These are phyloP conservation scores for Sesamia nonagrioides DNA, from an alignment of 1,140 invertebrate genomes.

Conservation along the genomic window DNA sequence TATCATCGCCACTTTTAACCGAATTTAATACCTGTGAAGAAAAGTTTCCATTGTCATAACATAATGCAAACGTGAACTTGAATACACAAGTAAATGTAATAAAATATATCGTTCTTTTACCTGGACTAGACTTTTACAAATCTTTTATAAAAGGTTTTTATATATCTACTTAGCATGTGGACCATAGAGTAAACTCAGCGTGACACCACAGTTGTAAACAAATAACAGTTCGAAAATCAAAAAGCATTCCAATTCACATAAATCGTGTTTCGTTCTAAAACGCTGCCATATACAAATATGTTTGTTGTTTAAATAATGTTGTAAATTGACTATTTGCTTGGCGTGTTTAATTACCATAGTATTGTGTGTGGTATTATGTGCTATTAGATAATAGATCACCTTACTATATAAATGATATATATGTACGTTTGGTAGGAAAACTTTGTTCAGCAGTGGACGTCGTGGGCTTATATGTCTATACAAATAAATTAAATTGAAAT, in stretches of 20 bases:
- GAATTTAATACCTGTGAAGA: background rate
- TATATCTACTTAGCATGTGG: no score
- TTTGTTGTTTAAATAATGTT: constrained; percentile 15
- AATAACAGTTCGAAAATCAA: background rate
- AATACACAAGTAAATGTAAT: no score
- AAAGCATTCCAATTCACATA: no score
- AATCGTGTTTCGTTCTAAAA: background rate
- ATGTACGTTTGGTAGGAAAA: no score
- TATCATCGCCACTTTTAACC: background rate
- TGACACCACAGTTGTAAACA: background rate
- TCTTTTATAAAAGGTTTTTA: no score
- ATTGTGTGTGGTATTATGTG: constrained; percentile 7
- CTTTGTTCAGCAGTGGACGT: background rate
- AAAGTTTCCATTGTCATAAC: no score
- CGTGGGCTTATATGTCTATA: background rate
- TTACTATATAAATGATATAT: background rate
- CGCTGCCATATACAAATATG: constrained; percentile 8
- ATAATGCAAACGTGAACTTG: no score
- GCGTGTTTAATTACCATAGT: constrained; percentile 8
- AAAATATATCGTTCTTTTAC: no score
- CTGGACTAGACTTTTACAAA: no score
- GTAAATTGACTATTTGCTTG: constrained; percentile 3
- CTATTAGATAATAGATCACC: background rate
- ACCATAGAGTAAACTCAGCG: no score
- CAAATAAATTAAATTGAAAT: background rate